Percentiles rank a stretch among this genome's conserved stretches.
Conservation (phyloP, 2,888 invertebrate species). For the Smittia sp. region DNA sequence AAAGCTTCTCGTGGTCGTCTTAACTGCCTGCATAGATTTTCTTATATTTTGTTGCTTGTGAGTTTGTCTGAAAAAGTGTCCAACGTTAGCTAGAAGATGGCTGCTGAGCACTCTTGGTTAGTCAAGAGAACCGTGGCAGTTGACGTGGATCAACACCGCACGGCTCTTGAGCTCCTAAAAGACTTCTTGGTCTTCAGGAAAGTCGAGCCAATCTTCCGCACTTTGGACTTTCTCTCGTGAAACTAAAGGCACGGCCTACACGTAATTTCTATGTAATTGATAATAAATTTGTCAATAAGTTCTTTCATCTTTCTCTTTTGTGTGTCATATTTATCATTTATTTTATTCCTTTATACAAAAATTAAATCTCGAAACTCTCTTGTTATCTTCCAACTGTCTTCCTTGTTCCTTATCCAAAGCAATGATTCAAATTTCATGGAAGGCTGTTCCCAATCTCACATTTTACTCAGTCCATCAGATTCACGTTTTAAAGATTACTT, state of each 20-base stretch:
- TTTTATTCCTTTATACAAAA: background rate
- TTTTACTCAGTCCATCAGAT: constrained; percentile 19
- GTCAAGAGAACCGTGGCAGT: too few species aligned
- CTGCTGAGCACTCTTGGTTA: too few species aligned
- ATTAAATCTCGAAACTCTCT: background rate
- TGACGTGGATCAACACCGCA: too few species aligned
- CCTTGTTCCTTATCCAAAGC: constrained; percentile 2
- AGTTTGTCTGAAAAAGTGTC: too few species aligned
- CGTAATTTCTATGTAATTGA: constrained; percentile 26
- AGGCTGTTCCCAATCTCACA: constrained; percentile 18
- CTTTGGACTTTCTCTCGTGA: background rate
- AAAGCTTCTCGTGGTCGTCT: too few species aligned
- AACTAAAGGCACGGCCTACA: constrained; percentile 29
- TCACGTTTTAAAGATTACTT: constrained; percentile 10
- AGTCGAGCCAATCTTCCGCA: background rate
- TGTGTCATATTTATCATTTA: background rate
- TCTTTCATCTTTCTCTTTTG: background rate
- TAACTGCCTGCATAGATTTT: background rate
- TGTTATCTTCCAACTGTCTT: background rate
- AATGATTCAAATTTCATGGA: constrained; percentile 2
- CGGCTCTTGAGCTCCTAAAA: too few species aligned
- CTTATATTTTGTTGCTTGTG: too few species aligned
- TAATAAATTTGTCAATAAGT: background rate
- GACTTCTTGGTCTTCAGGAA: too few species aligned
- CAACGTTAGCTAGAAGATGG: too few species aligned